These are phyloP conservation scores for Anser brachyrhynchus DNA, from an alignment of 2,113 vertebrate genomes.

Conservation along the genomic window DNA sequence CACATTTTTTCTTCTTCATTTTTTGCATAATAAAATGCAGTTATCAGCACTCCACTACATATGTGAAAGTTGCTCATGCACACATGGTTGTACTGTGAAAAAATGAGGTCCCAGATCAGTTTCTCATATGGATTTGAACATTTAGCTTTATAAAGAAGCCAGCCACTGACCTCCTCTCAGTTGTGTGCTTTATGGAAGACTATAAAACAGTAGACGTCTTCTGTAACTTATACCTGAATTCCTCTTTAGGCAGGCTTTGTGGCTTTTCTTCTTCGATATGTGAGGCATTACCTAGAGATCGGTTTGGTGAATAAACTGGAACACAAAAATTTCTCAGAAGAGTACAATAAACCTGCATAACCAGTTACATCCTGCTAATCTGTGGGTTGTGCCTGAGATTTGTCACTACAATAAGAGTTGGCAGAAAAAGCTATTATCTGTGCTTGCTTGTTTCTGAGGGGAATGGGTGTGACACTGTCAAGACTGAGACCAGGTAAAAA, in stretches of 20 bases:
- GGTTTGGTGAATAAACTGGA: neutral
- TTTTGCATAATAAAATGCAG: neutral
- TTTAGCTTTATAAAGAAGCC: neutral
- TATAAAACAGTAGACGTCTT: neutral
- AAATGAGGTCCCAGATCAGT: neutral
- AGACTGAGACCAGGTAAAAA: neutral
- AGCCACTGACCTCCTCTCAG: neutral
- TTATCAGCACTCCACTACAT: neutral
- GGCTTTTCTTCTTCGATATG: neutral
- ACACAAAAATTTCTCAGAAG: neutral
- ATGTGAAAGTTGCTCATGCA: neutral
- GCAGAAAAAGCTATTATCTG: neutral
- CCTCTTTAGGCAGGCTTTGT: neutral
- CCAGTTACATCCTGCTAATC: neutral
- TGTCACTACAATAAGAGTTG: neutral
- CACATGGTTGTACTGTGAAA: neutral
- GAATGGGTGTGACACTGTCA: neutral
- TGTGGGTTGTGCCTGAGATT: neutral
- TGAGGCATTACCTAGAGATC: neutral
- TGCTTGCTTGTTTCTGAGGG: neutral
- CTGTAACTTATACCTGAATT: neutral
- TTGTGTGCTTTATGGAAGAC: neutral
- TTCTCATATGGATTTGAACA: neutral
- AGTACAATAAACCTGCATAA: neutral
- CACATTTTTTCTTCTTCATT: neutral